These are phyloP conservation scores for Desmodus rotundus DNA, from an alignment of 2,113 vertebrate genomes.

Conservation along the genomic window DNA sequence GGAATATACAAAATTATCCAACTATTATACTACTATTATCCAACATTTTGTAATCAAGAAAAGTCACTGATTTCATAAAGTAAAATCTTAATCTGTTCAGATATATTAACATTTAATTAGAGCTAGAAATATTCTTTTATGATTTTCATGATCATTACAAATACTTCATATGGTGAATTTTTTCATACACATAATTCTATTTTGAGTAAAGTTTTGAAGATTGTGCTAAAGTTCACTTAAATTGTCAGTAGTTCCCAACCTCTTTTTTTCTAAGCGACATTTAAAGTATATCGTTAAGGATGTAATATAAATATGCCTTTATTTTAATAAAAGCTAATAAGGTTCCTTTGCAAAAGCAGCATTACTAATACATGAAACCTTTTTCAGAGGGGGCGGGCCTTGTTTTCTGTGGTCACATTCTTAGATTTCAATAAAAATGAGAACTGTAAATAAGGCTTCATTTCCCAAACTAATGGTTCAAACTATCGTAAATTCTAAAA, in stretches of 20 bases:
- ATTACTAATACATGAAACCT: background rate
- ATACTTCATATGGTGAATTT: background rate
- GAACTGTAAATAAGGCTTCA: conserved; percentile 15
- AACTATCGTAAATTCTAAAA: background rate
- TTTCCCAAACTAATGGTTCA: background rate
- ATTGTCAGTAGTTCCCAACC: background rate
- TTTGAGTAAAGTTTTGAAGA: background rate
- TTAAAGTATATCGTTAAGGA: background rate
- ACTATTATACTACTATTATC: background rate
- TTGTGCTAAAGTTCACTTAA: background rate
- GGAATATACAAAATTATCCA: too few species aligned
- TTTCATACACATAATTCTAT: background rate
- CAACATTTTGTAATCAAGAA: background rate
- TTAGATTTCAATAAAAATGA: background rate
- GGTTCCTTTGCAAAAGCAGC: background rate
- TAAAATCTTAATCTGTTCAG: background rate
- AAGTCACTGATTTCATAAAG: background rate
- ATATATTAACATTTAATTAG: background rate
- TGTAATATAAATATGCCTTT: background rate
- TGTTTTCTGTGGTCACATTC: background rate
- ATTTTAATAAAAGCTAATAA: background rate
- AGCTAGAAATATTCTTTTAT: background rate
- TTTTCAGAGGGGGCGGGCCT: background rate
- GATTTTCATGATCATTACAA: background rate
- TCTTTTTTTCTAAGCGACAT: background rate